phyloP scores from a whole-genome alignment of 2,888 invertebrate species.

The Spatulosminthurus flaviceps region DNA sequence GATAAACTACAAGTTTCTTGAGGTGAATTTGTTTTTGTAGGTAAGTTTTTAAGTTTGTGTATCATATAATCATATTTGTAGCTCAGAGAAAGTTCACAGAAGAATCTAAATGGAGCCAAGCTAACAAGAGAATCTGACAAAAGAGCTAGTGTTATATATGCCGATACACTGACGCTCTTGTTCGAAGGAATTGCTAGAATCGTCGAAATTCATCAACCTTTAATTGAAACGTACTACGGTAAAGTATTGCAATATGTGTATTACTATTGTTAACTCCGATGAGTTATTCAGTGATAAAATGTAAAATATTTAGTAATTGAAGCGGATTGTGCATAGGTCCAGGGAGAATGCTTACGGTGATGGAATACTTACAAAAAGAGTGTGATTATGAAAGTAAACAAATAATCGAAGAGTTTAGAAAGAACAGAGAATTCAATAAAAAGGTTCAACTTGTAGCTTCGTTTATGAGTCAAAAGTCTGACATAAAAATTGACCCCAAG shows the following conservation, averaged over 20 bases:
- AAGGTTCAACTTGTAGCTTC: slow-evolving; percentile 75
- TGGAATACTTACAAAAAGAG: slow-evolving; percentile 78
- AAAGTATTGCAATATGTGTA: slow-evolving; percentile 60
- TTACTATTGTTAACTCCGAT: too few relatives aligned
- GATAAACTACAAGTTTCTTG: too few relatives aligned
- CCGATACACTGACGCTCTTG: slow-evolving; percentile 83
- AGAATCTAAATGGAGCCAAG: slow-evolving; percentile 76
- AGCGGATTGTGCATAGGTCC: slow-evolving; percentile 68
- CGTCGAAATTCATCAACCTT: slow-evolving; percentile 86
- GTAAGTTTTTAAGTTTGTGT: not conserved
- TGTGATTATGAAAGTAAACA: slow-evolving; percentile 75
- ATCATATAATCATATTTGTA: slow-evolving; percentile 64
- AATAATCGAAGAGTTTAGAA: slow-evolving; percentile 78
- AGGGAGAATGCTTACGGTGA: slow-evolving; percentile 77
- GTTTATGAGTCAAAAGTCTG: slow-evolving; percentile 66
- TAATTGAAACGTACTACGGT: slow-evolving; percentile 89
- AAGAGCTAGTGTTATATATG: slow-evolving; percentile 79
- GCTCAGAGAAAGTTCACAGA: slow-evolving; percentile 75
- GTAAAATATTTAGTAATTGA: not conserved
- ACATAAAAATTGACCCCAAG: slow-evolving; percentile 74
- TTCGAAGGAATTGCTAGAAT: slow-evolving; percentile 86
- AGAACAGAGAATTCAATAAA: slow-evolving; percentile 72
- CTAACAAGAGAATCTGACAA: slow-evolving; percentile 75
- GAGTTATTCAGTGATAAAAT: too few relatives aligned
- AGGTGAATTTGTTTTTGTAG: not conserved